A percentile compares a stretch with the other conserved stretches of the same genome.
phyloP scores from a whole-genome alignment of 2,888 invertebrate genomes.

The Trissolcus brochymenae region DNA sequence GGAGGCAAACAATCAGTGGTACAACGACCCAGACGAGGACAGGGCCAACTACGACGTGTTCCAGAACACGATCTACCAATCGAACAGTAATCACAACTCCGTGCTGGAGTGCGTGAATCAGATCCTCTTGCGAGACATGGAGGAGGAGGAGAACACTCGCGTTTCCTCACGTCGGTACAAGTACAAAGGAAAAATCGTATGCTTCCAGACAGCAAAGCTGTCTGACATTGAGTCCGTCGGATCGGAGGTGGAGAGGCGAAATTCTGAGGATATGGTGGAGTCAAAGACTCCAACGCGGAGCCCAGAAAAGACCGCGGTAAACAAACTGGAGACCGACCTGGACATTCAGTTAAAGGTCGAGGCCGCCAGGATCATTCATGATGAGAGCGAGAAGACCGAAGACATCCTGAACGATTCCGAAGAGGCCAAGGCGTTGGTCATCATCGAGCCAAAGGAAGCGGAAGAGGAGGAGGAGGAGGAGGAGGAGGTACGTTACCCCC shows the following conservation, averaged over 20 bases:
- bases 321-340: conserved; percentile 6
- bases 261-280: conserved; percentile 69
- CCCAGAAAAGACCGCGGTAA: conserved; percentile 1
- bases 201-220: conserved; percentile 72
- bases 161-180: conserved; percentile 74
- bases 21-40: conserved; percentile 87
- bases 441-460: conserved; percentile 66
- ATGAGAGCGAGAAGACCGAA: conserved; percentile 17
- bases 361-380: conserved; percentile 11
- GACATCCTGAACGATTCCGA: conserved; percentile 60
- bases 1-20: conserved; percentile 86
- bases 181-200: conserved; percentile 72
- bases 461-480: conserved; percentile 45
- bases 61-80: conserved; percentile 70
- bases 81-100: conserved; percentile 86
- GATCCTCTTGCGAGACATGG: conserved; percentile 86
- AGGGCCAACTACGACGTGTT: conserved; percentile 79
- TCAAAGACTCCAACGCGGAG: conserved; percentile 19
- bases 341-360: conserved; percentile 13
- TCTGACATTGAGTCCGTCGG: conserved; percentile 75
- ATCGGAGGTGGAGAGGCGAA: conserved; percentile 74
- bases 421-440: conserved; percentile 72
- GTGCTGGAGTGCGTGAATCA: conserved; percentile 92
- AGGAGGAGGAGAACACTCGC: conserved; percentile 75
- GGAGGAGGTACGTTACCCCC: conserved; percentile 58